Evolutionary conservation across 2,113 vertebrate species (phyloP).

Genomic region (Lathamus discolor): DNA sequence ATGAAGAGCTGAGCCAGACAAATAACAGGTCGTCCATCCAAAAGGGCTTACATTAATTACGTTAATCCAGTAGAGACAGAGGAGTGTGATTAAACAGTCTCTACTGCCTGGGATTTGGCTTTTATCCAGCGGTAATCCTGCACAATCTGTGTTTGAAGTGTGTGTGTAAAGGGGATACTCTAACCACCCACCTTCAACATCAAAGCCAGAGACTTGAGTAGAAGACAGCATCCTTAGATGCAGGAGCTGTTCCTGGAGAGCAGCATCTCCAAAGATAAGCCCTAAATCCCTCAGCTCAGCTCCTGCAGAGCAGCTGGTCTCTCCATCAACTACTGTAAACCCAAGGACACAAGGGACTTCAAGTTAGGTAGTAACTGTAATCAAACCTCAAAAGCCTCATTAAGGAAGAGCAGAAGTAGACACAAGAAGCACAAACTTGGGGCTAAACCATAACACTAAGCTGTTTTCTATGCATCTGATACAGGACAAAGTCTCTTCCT

Average conservation of each 20-base stretch:
- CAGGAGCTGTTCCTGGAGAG: slow-evolving; percentile 14
- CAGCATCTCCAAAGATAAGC: not conserved
- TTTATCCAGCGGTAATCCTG: not conserved
- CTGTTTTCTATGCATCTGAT: not conserved
- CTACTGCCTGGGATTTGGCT: slow-evolving; percentile 45
- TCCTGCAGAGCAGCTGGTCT: not conserved
- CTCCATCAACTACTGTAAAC: not conserved
- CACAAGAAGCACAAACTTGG: not conserved
- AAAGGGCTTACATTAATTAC: slow-evolving; percentile 63
- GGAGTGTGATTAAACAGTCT: slow-evolving; percentile 58
- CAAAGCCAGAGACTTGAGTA: not conserved
- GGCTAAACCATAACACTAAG: not conserved
- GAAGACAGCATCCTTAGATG: not conserved
- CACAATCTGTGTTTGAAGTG: slow-evolving; percentile 24
- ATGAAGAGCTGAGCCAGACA: not conserved
- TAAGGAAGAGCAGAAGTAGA: not conserved
- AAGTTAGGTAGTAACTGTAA: not conserved
- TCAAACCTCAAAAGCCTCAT: slow-evolving; percentile 9
- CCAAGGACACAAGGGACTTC: not conserved
- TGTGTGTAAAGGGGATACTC: not conserved
- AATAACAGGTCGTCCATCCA: slow-evolving; percentile 21
- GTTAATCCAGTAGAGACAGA: slow-evolving; percentile 60
- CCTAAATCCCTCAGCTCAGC: not conserved
- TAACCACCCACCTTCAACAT: not conserved
- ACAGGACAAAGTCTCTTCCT: not conserved